Conservation (phyloP, 2,888 invertebrate genomes). For the Autographa gamma region DNA sequence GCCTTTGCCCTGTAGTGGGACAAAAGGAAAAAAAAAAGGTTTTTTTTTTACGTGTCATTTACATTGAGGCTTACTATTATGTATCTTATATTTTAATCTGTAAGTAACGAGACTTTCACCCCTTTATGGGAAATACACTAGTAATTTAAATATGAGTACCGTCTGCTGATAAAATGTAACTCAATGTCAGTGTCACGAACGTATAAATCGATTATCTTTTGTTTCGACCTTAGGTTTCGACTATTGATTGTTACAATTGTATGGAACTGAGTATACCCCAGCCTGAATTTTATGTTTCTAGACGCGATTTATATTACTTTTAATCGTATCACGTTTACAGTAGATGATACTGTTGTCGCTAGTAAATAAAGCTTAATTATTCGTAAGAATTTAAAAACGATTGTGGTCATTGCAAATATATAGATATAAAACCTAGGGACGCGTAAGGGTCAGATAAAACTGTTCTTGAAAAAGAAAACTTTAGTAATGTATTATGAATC, state of each 20-base stretch:
- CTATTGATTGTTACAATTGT: neutral
- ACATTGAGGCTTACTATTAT: too few species aligned
- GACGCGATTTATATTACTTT: neutral
- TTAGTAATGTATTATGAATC: conserved; percentile 77
- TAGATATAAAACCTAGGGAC: conserved; percentile 51
- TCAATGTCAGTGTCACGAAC: neutral
- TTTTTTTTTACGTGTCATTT: too few species aligned
- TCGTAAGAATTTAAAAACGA: conserved; percentile 29
- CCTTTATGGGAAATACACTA: too few species aligned
- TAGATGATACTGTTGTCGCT: neutral
- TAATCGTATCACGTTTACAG: neutral
- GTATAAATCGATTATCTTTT: conserved; percentile 1
- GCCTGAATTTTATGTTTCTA: neutral
- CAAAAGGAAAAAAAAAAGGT: too few species aligned
- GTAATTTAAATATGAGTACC: neutral
- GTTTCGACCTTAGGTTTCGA: neutral
- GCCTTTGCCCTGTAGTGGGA: too few species aligned
- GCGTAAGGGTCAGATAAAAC: conserved; percentile 65
- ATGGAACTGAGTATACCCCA: conserved; percentile 3
- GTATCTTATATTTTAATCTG: too few species aligned
- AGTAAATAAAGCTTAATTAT: conserved; percentile 20
- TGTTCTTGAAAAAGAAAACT: conserved; percentile 67
- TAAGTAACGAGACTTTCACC: too few species aligned
- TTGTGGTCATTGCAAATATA: conserved; percentile 42
- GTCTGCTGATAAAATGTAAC: neutral